These are phyloP conservation scores for Psix sp. DNA, from an alignment of 1,140 invertebrate genomes.

Conservation along the genomic window DNA sequence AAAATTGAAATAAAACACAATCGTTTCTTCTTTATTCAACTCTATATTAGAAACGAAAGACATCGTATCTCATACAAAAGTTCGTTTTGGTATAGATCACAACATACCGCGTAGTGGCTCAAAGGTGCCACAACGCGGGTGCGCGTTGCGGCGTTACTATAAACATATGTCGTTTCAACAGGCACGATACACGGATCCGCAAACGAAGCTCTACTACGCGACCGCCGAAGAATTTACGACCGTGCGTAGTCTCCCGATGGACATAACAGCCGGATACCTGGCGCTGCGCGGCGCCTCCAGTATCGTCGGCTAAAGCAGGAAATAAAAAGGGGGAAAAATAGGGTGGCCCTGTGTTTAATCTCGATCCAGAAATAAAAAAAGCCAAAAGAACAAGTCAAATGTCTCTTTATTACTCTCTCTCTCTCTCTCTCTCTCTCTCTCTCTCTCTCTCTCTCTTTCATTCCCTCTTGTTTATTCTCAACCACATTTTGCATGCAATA, in stretches of 20 bases:
- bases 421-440: too few relatives aligned
- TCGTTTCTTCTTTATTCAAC: slow-evolving; percentile 7
- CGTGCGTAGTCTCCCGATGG: slow-evolving; percentile 90
- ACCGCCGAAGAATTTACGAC: slow-evolving; percentile 91
- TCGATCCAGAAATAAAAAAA: too few relatives aligned
- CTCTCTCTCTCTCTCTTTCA: too few relatives aligned
- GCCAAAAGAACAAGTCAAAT: too few relatives aligned
- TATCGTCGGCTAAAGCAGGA: slow-evolving; percentile 87
- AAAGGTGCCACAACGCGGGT: too few relatives aligned
- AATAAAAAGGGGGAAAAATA: too few relatives aligned
- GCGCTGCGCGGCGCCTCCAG: slow-evolving; percentile 90
- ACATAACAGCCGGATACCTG: slow-evolving; percentile 92
- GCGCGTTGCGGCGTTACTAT: slow-evolving; percentile 21
- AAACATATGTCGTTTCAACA: slow-evolving; percentile 71
- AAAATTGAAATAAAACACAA: neutral
- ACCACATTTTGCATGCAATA: too few relatives aligned
- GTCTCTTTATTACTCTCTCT: too few relatives aligned
- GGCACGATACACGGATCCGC: slow-evolving; percentile 93
- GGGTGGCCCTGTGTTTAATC: too few relatives aligned
- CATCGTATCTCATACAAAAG: slow-evolving; percentile 53
- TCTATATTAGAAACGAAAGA: slow-evolving; percentile 57
- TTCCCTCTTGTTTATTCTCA: too few relatives aligned
- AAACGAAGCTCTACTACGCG: slow-evolving; percentile 90
- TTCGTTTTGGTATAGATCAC: slow-evolving; percentile 56
- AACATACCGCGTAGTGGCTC: slow-evolving; percentile 38